phyloP scores from a whole-genome alignment of 2,113 vertebrate genomes.

The Ceyx margarethae region DNA sequence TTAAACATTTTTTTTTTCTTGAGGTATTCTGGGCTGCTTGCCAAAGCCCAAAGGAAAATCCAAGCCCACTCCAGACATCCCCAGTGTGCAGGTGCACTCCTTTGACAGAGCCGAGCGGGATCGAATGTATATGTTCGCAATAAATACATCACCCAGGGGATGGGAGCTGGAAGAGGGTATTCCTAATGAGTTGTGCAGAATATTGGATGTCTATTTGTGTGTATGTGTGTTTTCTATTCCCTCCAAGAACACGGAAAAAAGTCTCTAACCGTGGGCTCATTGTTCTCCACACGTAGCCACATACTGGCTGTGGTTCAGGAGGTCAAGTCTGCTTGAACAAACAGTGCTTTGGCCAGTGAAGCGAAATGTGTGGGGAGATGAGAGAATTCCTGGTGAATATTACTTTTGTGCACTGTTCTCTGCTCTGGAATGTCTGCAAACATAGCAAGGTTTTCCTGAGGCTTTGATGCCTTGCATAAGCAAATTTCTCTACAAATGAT shows the following conservation, averaged over 20 bases:
- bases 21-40: constrained; percentile 43
- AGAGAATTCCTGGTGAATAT: not conserved
- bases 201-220: constrained; percentile 3
- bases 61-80: constrained; percentile 45
- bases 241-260: constrained; percentile 55
- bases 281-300: constrained; percentile 24
- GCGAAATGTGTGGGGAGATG: not conserved
- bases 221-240: not conserved
- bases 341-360: constrained; percentile 11
- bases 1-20: not conserved
- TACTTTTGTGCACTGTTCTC: not conserved
- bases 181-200: constrained; percentile 58
- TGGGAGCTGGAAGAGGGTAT: constrained; percentile 33
- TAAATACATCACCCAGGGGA: constrained; percentile 37
- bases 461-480: not conserved
- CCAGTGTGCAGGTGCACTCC: constrained; percentile 47
- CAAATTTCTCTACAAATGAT: not conserved
- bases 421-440: constrained; percentile 10
- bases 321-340: constrained; percentile 18
- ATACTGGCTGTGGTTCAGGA: constrained; percentile 12
- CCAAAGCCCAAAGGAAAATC: constrained; percentile 67
- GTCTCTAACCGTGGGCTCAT: constrained; percentile 1
- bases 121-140: not conserved
- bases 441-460: not conserved
- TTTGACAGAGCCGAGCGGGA: not conserved